A percentile compares a stretch with the other conserved stretches of the same genome.
Evolutionary conservation across 2,113 vertebrate genomes (phyloP).

Genomic region (Halichoeres trimaculatus): DNA sequence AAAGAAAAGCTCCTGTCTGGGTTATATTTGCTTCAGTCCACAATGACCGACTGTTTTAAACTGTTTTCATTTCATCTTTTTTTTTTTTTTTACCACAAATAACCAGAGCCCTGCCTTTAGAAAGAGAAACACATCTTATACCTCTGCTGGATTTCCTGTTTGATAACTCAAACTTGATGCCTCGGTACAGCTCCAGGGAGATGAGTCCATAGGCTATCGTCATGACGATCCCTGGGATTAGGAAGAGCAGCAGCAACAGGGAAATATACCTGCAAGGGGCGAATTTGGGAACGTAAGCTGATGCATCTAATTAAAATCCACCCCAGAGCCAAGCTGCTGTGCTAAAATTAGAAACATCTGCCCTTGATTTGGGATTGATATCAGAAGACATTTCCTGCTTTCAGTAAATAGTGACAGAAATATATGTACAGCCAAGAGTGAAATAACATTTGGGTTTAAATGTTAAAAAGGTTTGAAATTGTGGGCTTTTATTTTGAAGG

Average conservation of each 20-base stretch:
- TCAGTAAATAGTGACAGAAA: too few relatives aligned
- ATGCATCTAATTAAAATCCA: neutral
- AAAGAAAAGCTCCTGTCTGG: too few relatives aligned
- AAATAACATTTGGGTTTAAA: too few relatives aligned
- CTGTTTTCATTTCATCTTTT: too few relatives aligned
- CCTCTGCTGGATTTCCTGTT: slow-evolving; percentile 88
- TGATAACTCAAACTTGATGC: slow-evolving; percentile 91
- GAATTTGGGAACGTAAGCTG: neutral
- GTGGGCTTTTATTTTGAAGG: slow-evolving; percentile 19
- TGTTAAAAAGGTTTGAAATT: neutral
- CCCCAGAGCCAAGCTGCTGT: neutral
- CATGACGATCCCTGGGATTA: slow-evolving; percentile 96
- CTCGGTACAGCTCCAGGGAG: slow-evolving; percentile 94
- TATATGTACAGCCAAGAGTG: too few relatives aligned
- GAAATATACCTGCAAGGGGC: slow-evolving; percentile 88
- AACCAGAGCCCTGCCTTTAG: too few relatives aligned
- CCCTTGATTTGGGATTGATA: neutral
- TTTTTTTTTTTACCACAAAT: too few relatives aligned
- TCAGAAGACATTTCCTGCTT: too few relatives aligned
- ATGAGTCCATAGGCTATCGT: slow-evolving; percentile 94
- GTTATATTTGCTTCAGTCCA: too few relatives aligned
- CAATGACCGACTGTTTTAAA: too few relatives aligned
- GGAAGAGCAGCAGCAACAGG: slow-evolving; percentile 92
- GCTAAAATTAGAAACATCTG: neutral
- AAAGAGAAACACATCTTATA: slow-evolving; percentile 69